Evolutionary conservation across 2,888 invertebrate species (phyloP).

Genomic region (Drosophila kanekoi): DNA sequence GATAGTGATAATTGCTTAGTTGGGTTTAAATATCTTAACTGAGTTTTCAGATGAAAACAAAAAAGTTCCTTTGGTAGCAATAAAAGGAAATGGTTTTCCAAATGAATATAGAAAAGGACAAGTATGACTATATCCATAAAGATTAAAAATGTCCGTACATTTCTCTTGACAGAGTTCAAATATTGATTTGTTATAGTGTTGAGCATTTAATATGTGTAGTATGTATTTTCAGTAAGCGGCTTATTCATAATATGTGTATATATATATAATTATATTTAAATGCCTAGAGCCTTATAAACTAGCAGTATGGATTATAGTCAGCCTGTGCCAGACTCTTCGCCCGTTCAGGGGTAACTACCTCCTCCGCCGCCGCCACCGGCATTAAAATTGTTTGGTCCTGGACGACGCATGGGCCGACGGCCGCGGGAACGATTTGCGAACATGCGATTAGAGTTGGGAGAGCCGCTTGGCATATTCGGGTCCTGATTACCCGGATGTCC

Average conservation of each 20-base stretch:
- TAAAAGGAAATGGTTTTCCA: no score
- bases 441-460: conserved; percentile 71
- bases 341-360: conserved; percentile 56
- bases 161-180: not conserved
- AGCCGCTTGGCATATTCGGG: conserved; percentile 59
- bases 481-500: conserved; percentile 71
- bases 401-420: conserved; percentile 83
- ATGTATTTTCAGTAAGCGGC: conserved; percentile 36
- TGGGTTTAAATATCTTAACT: no score
- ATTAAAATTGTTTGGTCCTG: conserved; percentile 78
- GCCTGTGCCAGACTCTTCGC: conserved; percentile 41
- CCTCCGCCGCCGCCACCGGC: conserved; percentile 80
- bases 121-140: no score
- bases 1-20: no score
- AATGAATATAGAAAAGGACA: no score
- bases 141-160: not conserved
- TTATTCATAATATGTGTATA: conserved; percentile 21
- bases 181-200: conserved; percentile 29
- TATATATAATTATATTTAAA: conserved; percentile 43
- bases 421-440: conserved; percentile 79
- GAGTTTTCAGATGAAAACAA: no score
- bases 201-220: conserved; percentile 42
- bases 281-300: conserved; percentile 60
- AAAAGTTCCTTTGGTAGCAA: no score
- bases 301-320: conserved; percentile 58